Percentiles rank a stretch among this genome's conserved stretches.
These are phyloP conservation scores for Eupithecia tripunctaria DNA, from an alignment of 2,888 invertebrate species.

Conservation along the genomic window DNA sequence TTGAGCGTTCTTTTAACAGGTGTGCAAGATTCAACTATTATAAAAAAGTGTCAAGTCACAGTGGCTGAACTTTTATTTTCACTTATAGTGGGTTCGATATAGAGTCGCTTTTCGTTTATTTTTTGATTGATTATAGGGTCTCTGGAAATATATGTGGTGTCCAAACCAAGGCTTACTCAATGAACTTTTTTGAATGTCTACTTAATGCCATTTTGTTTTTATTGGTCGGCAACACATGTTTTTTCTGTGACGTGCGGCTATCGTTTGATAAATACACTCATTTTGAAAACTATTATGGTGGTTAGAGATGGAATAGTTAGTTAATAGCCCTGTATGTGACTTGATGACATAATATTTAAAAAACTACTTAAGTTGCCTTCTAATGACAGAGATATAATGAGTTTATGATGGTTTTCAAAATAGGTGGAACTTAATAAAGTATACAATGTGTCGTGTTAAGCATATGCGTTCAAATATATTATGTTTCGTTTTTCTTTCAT, in stretches of 20 bases:
- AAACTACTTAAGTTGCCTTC: background rate
- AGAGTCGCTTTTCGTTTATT: conserved; percentile 40
- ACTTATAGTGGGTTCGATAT: conserved; percentile 3
- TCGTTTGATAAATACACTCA: conserved; percentile 72
- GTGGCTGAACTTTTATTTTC: conserved; percentile 16
- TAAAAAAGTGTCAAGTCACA: conserved; percentile 14
- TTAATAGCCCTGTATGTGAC: background rate
- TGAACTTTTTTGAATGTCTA: conserved; percentile 70
- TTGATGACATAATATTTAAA: background rate
- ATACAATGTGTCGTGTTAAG: no score
- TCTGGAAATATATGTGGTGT: conserved; percentile 39
- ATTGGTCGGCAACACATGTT: conserved; percentile 73
- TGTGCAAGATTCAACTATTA: conserved; percentile 62
- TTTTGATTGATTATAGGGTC: background rate
- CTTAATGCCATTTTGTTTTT: conserved; percentile 81
- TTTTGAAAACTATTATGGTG: conserved; percentile 31
- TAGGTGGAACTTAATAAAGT: background rate
- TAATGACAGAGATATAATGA: background rate
- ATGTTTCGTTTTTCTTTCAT: no score
- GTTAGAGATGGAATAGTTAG: background rate
- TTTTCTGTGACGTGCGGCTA: conserved; percentile 71
- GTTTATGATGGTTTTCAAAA: background rate
- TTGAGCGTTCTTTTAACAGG: conserved; percentile 73
- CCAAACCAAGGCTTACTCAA: conserved; percentile 69
- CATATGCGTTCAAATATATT: no score